These are phyloP conservation scores for Ormyrus rosae DNA, from an alignment of 2,888 invertebrate genomes.

Conservation along the genomic window DNA sequence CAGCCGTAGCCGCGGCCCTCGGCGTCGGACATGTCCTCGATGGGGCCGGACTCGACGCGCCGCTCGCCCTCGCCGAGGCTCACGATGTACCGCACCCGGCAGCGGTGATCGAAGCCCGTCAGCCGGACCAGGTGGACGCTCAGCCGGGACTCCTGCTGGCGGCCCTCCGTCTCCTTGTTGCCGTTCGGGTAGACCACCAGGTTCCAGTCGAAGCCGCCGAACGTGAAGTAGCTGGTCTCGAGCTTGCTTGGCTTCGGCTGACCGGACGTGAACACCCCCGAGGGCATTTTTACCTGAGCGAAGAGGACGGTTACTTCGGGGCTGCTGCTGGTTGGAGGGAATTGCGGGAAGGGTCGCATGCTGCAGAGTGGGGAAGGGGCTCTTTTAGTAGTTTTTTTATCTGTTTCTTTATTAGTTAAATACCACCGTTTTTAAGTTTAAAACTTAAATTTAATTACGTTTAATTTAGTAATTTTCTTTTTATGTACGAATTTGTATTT, in stretches of 20 bases:
- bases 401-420: too few relatives aligned
- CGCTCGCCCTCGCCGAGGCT: slow-evolving; percentile 83
- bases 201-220: slow-evolving; percentile 90
- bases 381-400: too few relatives aligned
- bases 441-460: too few relatives aligned
- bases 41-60: slow-evolving; percentile 82
- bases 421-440: too few relatives aligned
- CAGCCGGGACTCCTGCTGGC: slow-evolving; percentile 65
- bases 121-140: slow-evolving; percentile 83
- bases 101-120: slow-evolving; percentile 89
- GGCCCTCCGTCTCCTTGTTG: slow-evolving; percentile 76
- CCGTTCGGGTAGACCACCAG: slow-evolving; percentile 81
- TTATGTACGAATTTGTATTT: too few relatives aligned
- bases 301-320: background rate
- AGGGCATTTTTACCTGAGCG: slow-evolving; percentile 75
- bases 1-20: slow-evolving; percentile 85
- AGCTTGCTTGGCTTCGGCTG: slow-evolving; percentile 75
- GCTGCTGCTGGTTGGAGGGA: too few relatives aligned
- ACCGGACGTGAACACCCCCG: slow-evolving; percentile 68
- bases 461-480: too few relatives aligned
- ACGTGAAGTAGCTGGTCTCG: slow-evolving; percentile 85
- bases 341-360: too few relatives aligned
- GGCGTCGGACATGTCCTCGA: slow-evolving; percentile 84
- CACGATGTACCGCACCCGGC: slow-evolving; percentile 84
- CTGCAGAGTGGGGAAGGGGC: too few relatives aligned